Evolutionary conservation across 2,888 invertebrate species (phyloP), one percentile per base, ranked within the genome.

Genomic region (Drosophila longiperda): DNA sequence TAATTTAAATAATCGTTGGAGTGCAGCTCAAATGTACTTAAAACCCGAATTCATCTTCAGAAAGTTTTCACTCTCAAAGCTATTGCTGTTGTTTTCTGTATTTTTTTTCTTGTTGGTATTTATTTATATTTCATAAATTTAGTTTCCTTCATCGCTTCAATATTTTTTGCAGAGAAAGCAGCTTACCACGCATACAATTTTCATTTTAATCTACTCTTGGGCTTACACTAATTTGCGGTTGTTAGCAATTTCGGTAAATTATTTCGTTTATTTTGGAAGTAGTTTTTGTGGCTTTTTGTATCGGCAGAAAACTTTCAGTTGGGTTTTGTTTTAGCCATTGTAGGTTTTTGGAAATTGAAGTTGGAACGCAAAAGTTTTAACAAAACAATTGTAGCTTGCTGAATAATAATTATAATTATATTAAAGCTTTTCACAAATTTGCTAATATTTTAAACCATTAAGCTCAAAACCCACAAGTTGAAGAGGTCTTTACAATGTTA

Each of bases 151-250:
- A 29, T 48, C 7, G 26, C 5, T 26, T 12, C 1, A 15, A 29
- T 11, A 5, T 40, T 11, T 23, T 48, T 34, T 45, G 4, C 20
- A 6, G 12, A 15, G 2, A 0, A n/a, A 15, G 9, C 6, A 23
- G 26, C 49, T 40, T 8, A 38, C 5, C 4, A 29, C 36, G 32
- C 3, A 34, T 6, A 20, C 15, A 23, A 15, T 63, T 67, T 67
- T 64, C 34, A 23, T 73, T 84, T 76, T 71, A 74, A 76, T 87
- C 63, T 55, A 66, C 78, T 73, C 76, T 60, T 42, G 66, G 64
- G 60, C 65, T 62, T 33, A 36, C 55, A 61, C 73, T 72, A 79
- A 79, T 82, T 82, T 89, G 85, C 50, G 88, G 82, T 61, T 48
- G 33, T 50, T 59, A 49, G 61, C 53, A 66, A 67, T 69, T 78